Percentiles rank a stretch among this genome's conserved stretches.
phyloP scores from a whole-genome alignment of 1,140 invertebrate species.

The Dendroctonus valens region DNA sequence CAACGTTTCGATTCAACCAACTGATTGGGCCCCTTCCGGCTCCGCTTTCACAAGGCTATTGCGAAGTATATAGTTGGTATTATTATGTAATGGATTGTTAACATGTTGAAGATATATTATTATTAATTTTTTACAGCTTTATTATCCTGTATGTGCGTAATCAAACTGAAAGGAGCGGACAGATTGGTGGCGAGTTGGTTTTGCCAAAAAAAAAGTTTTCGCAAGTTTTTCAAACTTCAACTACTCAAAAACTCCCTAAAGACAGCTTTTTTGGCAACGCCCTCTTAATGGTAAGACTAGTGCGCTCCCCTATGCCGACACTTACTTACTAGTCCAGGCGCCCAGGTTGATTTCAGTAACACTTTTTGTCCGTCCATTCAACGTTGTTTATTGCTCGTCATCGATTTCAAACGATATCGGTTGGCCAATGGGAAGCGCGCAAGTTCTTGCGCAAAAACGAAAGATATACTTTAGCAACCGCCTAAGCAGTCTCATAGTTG shows the following conservation, averaged over 20 bases:
- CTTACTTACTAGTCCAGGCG: conserved; percentile 18
- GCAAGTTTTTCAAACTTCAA: too few species aligned
- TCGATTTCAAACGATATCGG: conserved; percentile 9
- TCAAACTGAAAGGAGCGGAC: conserved; percentile 14
- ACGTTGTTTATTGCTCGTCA: conserved; percentile 28
- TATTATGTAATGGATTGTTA: conserved; percentile 42
- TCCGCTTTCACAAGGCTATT: conserved; percentile 47
- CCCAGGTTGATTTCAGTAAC: conserved; percentile 29
- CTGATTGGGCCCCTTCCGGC: conserved; percentile 41
- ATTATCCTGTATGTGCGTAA: conserved; percentile 29
- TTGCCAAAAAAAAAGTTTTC: too few species aligned
- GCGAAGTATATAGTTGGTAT: conserved; percentile 47
- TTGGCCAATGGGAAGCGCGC: background rate
- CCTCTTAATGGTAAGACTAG: too few species aligned
- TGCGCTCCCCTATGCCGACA: too few species aligned
- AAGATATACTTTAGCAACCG: conserved; percentile 42
- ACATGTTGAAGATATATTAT: conserved; percentile 45
- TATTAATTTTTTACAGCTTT: conserved; percentile 35
- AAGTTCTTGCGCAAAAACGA: too few species aligned
- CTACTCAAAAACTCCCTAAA: too few species aligned
- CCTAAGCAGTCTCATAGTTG: conserved; percentile 39
- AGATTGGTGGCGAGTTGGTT: too few species aligned
- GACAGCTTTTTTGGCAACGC: too few species aligned
- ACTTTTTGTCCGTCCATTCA: conserved; percentile 31
- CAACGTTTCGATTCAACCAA: conserved; percentile 1